Evolutionary conservation across 2,797 vertebrate genomes (phyloP).

Genomic region (Poliocrania exsul): DNA sequence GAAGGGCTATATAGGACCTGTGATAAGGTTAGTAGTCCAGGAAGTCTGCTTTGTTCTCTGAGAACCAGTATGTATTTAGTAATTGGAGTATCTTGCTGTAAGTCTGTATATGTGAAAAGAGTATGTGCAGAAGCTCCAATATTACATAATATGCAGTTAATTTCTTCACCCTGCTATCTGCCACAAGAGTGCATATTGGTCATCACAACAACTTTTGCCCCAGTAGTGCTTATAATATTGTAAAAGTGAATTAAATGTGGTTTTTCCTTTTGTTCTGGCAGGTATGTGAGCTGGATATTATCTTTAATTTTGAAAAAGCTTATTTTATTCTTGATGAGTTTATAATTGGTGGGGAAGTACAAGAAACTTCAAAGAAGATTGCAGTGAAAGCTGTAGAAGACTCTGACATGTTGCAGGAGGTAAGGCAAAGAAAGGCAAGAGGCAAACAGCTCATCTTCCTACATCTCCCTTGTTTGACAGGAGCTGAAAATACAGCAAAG

Average conservation of each 20-base stretch:
- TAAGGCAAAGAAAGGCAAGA: constrained; percentile 67
- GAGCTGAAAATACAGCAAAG: neutral
- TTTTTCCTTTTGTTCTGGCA: constrained; percentile 60
- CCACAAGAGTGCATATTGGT: neutral
- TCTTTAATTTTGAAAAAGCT: constrained; percentile 99
- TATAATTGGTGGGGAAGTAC: constrained; percentile 91
- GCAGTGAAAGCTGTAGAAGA: constrained; percentile 87
- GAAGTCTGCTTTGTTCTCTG: neutral
- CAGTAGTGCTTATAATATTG: neutral
- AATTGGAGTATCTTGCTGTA: neutral
- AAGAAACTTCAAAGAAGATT: constrained; percentile 89
- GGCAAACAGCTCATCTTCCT: neutral
- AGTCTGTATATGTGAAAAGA: neutral
- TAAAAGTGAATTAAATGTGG: neutral
- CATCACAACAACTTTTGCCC: neutral
- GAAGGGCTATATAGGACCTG: neutral
- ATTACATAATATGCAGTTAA: neutral
- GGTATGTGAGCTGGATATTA: constrained; percentile 96
- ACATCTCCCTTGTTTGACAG: neutral
- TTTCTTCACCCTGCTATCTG: neutral
- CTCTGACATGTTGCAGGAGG: constrained; percentile 92
- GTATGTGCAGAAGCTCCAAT: neutral
- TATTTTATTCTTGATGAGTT: constrained; percentile 98
- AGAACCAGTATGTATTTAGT: neutral
- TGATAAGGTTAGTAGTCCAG: neutral